Evolutionary conservation across 2,797 vertebrate species (phyloP).

Genomic region (Pipistrellus pygmaeus): DNA sequence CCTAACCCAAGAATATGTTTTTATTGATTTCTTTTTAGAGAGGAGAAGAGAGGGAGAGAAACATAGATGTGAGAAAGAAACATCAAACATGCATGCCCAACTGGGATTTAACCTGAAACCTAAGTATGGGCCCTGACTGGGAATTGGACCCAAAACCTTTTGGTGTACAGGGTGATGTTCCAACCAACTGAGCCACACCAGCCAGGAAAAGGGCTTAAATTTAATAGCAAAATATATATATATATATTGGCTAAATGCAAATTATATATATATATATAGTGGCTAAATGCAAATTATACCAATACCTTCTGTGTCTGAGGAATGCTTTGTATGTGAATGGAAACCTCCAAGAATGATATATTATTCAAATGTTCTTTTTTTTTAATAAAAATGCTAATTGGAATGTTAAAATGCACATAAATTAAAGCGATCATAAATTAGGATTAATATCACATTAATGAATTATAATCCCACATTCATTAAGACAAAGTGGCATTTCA

Average conservation of each 20-base stretch:
- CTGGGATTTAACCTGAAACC: not conserved
- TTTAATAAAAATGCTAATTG: constrained; percentile 74
- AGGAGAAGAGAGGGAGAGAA: not conserved
- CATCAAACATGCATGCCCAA: not conserved
- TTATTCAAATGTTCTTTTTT: constrained; percentile 74
- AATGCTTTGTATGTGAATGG: constrained; percentile 44
- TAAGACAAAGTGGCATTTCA: constrained; percentile 81
- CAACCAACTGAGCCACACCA: not conserved
- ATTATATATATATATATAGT: not conserved
- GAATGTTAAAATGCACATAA: constrained; percentile 81
- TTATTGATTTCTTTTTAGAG: not conserved
- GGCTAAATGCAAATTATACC: not conserved
- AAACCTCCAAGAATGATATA: constrained; percentile 53
- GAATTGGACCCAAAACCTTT: not conserved
- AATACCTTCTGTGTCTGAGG: constrained; percentile 24
- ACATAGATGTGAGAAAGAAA: not conserved
- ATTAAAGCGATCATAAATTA: constrained; percentile 69
- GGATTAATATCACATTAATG: constrained; percentile 82
- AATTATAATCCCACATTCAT: constrained; percentile 77
- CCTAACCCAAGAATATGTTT: not conserved
- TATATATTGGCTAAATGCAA: not conserved
- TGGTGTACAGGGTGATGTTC: not conserved
- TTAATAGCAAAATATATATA: not conserved
- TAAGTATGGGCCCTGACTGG: not conserved
- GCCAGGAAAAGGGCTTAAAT: constrained; percentile 20